Evolutionary conservation across 2,797 vertebrate species (phyloP), one percentile per base, ranked within the genome.

Genomic region (Myiothlypis coronata): DNA sequence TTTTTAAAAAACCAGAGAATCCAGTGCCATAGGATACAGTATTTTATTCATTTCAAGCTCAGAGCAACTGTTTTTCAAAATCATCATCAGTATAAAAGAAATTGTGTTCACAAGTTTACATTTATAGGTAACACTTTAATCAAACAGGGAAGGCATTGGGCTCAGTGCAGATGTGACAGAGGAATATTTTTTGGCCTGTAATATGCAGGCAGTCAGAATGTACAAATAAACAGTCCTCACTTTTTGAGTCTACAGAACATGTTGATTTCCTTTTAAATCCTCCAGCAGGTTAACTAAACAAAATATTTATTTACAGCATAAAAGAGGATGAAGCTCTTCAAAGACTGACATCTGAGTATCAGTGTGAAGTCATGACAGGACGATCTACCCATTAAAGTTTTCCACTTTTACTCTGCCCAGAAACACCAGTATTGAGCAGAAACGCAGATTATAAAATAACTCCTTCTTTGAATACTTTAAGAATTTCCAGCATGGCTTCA

Each of bases 1-100:
- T 89, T 92, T 50, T 55, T 57, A 87, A 70, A 95, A 94, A 93
- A 92, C 14, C 77, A 90, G 81, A 89, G 24, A 90, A 81, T 60
- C 8, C 27, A 80, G n/a, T 56, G 56, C 57, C 57, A 85, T 77
- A 78, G 60, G 56, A 93, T 86, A 81, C 0, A 0, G 67, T 32
- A 86, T 22, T 81, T 82, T 24, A 78, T 57, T 71, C 24, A 92
- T 75, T 78, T 35, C 1, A 1, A 57, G 32, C 43, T 74, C 53
- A 75, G 24, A 61, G 72, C 56, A 89, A 68, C 6, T 74, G 34
- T 39, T 93, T 93, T 87, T 55, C 80, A 79, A 91, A 90, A 63
- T 67, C 16, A 83, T 23, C 32, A 85, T 53, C n/a, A 53, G 34
- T 21, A 75, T 24, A 39, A 68, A 83, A 57, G 22, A 87, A 91